Percentiles rank a stretch among this genome's conserved stretches.
These are phyloP conservation scores for Eumaeus atala DNA, from an alignment of 1,140 invertebrate species.

Conservation along the genomic window DNA sequence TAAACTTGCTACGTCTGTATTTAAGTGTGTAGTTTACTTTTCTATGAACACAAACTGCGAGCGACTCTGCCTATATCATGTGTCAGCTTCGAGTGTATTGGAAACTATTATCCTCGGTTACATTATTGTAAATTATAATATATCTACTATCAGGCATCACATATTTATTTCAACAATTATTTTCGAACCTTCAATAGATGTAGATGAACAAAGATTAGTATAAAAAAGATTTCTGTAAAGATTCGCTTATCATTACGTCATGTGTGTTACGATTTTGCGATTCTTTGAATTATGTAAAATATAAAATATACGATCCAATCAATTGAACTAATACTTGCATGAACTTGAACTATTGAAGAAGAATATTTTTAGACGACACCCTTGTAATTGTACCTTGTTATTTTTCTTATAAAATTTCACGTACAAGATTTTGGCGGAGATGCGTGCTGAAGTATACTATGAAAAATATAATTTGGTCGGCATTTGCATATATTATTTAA, in stretches of 20 bases:
- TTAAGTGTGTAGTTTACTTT: constrained; percentile 30
- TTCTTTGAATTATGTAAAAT: constrained; percentile 2
- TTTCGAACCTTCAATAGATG: no score
- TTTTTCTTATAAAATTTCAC: constrained; percentile 45
- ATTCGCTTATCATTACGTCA: no score
- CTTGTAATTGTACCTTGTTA: constrained; percentile 57
- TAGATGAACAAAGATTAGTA: no score
- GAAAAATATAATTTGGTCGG: constrained; percentile 41
- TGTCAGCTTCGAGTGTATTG: no score
- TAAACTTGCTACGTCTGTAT: constrained; percentile 21
- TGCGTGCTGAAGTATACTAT: constrained; percentile 27
- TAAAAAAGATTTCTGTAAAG: no score
- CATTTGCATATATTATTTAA: constrained; percentile 57
- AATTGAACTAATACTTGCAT: constrained; percentile 26
- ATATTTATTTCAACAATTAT: no score
- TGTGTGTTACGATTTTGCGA: no score
- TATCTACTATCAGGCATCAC: no score
- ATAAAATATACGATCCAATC: constrained; percentile 29
- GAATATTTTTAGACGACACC: constrained; percentile 67
- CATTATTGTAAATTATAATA: no score
- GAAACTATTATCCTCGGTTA: no score
- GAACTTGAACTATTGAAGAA: constrained; percentile 46
- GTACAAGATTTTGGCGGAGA: constrained; percentile 45
- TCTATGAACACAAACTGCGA: constrained; percentile 6
- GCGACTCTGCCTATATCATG: constrained; percentile 3